These are phyloP conservation scores for Peribatodes rhomboidaria DNA, from an alignment of 2,888 invertebrate genomes.

Conservation along the genomic window DNA sequence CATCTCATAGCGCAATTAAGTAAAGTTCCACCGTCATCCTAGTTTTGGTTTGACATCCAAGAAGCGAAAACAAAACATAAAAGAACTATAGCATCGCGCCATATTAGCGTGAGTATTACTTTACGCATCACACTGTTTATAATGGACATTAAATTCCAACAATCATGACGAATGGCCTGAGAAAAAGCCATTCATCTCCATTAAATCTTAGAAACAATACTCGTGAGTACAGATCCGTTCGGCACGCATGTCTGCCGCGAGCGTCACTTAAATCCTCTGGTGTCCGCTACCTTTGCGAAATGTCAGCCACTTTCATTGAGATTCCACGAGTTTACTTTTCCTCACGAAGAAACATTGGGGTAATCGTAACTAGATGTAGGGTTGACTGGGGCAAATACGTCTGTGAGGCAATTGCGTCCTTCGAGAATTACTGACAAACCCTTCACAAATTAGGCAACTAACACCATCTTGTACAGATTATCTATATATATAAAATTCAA, in stretches of 20 bases:
- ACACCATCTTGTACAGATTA: too few relatives aligned
- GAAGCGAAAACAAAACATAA: too few relatives aligned
- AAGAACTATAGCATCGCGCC: too few relatives aligned
- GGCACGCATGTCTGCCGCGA: conserved; percentile 12
- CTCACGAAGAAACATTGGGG: conserved; percentile 8
- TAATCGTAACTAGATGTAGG: too few relatives aligned
- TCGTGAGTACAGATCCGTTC: conserved; percentile 5
- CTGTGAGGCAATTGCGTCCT: too few relatives aligned
- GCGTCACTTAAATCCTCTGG: not conserved
- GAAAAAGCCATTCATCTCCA: conserved; percentile 14
- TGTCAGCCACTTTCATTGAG: conserved; percentile 22
- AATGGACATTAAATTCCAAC: not conserved
- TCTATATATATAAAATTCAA: too few relatives aligned
- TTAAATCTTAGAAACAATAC: conserved; percentile 14
- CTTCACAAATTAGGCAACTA: too few relatives aligned
- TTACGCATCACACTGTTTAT: not conserved
- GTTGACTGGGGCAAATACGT: too few relatives aligned
- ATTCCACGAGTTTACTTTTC: conserved; percentile 23
- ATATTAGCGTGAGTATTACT: not conserved
- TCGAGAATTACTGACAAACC: too few relatives aligned
- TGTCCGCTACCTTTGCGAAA: conserved; percentile 5
- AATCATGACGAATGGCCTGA: conserved; percentile 10
- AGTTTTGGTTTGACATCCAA: too few relatives aligned
- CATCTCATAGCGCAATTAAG: too few relatives aligned
- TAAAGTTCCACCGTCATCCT: too few relatives aligned